These are phyloP conservation scores for Dryoscopus gambensis DNA, from an alignment of 2,113 vertebrate species.

Conservation along the genomic window DNA sequence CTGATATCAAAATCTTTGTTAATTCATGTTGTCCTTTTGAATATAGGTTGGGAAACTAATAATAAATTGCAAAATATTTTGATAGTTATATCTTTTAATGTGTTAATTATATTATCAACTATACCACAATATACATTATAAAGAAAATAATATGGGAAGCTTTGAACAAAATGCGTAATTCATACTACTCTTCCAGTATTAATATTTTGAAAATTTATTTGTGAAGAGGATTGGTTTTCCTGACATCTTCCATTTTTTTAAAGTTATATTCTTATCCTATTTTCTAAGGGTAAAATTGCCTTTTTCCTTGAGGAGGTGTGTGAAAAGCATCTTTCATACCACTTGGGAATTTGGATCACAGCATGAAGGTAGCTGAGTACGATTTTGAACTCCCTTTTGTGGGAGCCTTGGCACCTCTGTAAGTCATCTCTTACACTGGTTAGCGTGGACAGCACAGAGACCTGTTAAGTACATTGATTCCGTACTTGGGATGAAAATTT, in stretches of 20 bases:
- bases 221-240: background rate
- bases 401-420: background rate
- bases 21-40: background rate
- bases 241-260: background rate
- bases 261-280: background rate
- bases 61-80: background rate
- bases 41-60: background rate
- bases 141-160: background rate
- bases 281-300: background rate
- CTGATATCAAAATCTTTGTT: background rate
- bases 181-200: background rate
- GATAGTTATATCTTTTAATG: background rate
- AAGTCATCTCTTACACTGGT: fast-evolving
- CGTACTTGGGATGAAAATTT: background rate
- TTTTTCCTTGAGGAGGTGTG: background rate
- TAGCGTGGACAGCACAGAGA: background rate
- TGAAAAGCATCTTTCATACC: background rate
- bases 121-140: background rate
- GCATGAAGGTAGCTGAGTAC: background rate
- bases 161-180: background rate
- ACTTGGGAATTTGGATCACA: background rate
- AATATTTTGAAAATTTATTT: background rate
- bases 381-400: background rate
- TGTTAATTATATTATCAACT: background rate
- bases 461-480: background rate